Conservation (phyloP, 2,113 vertebrate genomes). For the Corythoichthys intestinalis region DNA sequence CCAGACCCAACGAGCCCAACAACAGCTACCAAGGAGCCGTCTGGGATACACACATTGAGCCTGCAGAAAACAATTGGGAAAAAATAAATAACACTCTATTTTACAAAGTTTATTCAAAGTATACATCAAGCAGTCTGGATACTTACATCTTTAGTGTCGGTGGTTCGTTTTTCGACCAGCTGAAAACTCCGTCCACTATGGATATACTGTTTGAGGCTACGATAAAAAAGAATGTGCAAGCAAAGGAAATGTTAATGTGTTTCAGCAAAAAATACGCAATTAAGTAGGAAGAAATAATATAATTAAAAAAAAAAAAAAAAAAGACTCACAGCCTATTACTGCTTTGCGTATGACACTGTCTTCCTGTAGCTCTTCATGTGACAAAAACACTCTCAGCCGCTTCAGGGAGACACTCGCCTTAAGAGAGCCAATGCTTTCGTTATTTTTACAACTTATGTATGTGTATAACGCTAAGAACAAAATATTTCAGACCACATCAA, state of each 20-base stretch:
- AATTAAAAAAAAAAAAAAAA: conserved; percentile 33
- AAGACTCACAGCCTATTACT: conserved; percentile 41
- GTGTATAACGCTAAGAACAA: background rate
- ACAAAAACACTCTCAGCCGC: conserved; percentile 86
- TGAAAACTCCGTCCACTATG: conserved; percentile 82
- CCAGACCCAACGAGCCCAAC: conserved; percentile 94
- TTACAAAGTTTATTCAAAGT: background rate
- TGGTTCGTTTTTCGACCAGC: conserved; percentile 82
- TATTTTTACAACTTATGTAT: background rate
- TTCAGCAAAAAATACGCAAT: background rate
- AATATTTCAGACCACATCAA: too few relatives aligned
- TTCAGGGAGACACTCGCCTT: conserved; percentile 94
- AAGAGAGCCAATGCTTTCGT: background rate
- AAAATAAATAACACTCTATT: background rate
- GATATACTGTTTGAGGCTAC: conserved; percentile 75
- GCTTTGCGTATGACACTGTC: conserved; percentile 76
- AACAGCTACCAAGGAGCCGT: conserved; percentile 86
- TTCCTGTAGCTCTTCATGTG: conserved; percentile 89
- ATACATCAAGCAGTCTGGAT: background rate
- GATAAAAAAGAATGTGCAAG: background rate
- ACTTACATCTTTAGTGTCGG: conserved; percentile 76
- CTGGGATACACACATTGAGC: conserved; percentile 80
- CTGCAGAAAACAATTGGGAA: conserved; percentile 55
- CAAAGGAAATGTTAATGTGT: background rate
- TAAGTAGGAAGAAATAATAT: background rate